These are phyloP conservation scores for Hiodon alosoides DNA, from an alignment of 2,113 vertebrate genomes.

Conservation along the genomic window DNA sequence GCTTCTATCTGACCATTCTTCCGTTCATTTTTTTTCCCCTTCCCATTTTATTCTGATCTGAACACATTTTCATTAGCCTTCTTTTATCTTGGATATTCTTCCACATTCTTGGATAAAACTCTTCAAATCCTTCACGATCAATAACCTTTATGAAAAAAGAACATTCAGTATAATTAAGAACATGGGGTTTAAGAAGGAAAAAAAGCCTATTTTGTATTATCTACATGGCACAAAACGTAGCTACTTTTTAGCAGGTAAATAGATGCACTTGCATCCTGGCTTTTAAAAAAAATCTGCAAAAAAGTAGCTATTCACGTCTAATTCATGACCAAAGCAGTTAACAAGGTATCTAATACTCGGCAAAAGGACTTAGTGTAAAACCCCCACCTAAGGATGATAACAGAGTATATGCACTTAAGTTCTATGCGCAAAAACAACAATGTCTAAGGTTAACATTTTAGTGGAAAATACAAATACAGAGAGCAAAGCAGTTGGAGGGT, in stretches of 20 bases:
- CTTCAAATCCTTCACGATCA: constrained; percentile 98
- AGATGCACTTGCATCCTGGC: constrained; percentile 19
- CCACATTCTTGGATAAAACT: constrained; percentile 98
- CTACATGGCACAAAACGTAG: constrained; percentile 32
- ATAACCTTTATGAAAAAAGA: constrained; percentile 99
- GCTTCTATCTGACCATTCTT: constrained; percentile 95
- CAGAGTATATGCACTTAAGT: too few relatives aligned
- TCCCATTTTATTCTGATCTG: constrained; percentile 97
- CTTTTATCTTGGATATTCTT: constrained; percentile 98
- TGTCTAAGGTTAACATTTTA: too few relatives aligned
- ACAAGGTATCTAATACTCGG: too few relatives aligned
- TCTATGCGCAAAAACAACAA: too few relatives aligned
- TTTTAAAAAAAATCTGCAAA: constrained; percentile 14
- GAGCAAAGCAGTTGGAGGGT: too few relatives aligned
- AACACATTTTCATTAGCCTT: constrained; percentile 96
- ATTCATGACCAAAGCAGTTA: constrained; percentile 8
- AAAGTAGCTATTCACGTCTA: background rate
- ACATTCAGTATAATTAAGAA: constrained; percentile 98
- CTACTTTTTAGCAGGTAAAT: constrained; percentile 36
- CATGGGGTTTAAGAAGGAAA: constrained; percentile 74
- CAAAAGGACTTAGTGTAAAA: too few relatives aligned
- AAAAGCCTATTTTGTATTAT: constrained; percentile 75
- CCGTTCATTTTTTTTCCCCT: constrained; percentile 84
- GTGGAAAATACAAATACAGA: too few relatives aligned
- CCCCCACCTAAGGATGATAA: too few relatives aligned